Evolutionary conservation across 2,113 vertebrate genomes (phyloP).

Genomic region (Oncorhynchus clarkii): DNA sequence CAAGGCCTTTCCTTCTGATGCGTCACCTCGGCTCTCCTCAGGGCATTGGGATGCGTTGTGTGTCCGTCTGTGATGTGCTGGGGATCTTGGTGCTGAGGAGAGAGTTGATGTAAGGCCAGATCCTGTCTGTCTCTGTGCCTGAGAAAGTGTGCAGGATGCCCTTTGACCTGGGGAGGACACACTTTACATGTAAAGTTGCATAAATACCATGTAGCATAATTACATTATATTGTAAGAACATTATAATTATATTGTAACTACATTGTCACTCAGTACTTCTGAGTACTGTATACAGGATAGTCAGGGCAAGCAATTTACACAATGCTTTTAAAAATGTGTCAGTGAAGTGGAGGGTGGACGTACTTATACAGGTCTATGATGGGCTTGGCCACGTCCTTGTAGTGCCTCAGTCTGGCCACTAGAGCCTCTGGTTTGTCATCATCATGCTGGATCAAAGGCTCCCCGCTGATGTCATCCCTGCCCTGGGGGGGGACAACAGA

Average conservation of each 20-base stretch:
- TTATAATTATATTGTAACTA: no score
- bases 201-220: no score
- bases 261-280: no score
- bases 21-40: slow-evolving; percentile 34
- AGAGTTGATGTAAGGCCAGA: slow-evolving; percentile 93
- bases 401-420: slow-evolving; percentile 84
- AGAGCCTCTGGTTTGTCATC: slow-evolving; percentile 89
- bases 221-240: no score
- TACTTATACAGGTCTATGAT: slow-evolving; percentile 93
- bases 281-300: not conserved
- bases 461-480: slow-evolving; percentile 86
- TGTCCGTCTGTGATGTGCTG: slow-evolving; percentile 56
- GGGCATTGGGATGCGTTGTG: slow-evolving; percentile 58
- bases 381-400: slow-evolving; percentile 93
- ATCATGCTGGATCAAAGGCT: slow-evolving; percentile 87
- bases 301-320: not conserved
- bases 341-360: slow-evolving; percentile 50
- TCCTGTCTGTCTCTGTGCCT: slow-evolving; percentile 93
- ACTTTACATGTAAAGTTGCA: no score
- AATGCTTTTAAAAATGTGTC: not conserved
- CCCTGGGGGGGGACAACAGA: slow-evolving; percentile 71
- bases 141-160: slow-evolving; percentile 93
- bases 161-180: slow-evolving; percentile 75
- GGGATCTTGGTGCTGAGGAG: slow-evolving; percentile 84
- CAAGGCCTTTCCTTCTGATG: not conserved